These are phyloP conservation scores for Nesospiza acunhae DNA, from an alignment of 2,113 vertebrate species.

Conservation along the genomic window DNA sequence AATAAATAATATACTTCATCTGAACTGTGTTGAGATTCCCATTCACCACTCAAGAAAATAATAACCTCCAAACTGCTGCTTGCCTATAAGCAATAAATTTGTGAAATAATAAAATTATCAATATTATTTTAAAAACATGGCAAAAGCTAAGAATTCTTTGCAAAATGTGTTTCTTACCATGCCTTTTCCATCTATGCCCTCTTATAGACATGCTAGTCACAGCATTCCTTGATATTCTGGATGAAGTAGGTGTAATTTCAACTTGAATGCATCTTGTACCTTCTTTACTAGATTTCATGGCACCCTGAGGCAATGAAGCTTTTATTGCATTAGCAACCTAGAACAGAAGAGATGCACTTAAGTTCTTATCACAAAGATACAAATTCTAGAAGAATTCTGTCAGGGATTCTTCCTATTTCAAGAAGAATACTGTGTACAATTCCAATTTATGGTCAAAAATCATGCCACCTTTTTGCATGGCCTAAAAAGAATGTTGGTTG, in stretches of 20 bases:
- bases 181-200: conserved; percentile 97
- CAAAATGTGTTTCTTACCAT: conserved; percentile 82
- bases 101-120: neutral
- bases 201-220: conserved; percentile 98
- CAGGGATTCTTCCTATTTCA: neutral
- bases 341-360: neutral
- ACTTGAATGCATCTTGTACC: conserved; percentile 94
- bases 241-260: conserved; percentile 95
- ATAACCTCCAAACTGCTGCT: neutral
- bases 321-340: conserved; percentile 98
- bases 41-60: neutral
- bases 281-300: conserved; percentile 92
- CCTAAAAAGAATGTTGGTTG: neutral
- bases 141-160: neutral
- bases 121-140: neutral
- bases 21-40: neutral
- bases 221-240: conserved; percentile 96
- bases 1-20: neutral
- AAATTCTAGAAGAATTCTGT: neutral
- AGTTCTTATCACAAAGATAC: neutral
- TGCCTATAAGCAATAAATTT: neutral
- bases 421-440: neutral
- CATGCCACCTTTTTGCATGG: neutral
- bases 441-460: neutral
- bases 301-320: conserved; percentile 88